Evolutionary conservation across 2,113 vertebrate genomes (phyloP).

Genomic region (Poecilia latipinna): DNA sequence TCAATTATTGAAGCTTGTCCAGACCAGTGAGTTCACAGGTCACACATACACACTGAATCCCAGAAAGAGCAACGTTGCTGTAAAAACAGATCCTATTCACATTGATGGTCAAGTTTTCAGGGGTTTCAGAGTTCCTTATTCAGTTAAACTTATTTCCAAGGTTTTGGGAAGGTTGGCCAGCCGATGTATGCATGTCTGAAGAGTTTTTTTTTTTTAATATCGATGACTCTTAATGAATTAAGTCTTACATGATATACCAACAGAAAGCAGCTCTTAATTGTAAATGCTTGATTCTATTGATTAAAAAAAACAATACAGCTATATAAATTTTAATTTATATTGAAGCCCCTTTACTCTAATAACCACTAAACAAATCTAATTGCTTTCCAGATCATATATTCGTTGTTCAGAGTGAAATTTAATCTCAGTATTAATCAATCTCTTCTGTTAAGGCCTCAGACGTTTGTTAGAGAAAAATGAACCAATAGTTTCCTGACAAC

Average conservation of each 20-base stretch:
- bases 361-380: no score
- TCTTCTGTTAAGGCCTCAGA: not conserved
- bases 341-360: no score
- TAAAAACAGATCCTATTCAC: conserved; percentile 18
- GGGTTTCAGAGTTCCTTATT: conserved; percentile 2
- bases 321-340: no score
- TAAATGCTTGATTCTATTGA: no score
- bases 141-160: not conserved
- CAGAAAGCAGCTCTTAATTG: no score
- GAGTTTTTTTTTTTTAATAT: not conserved
- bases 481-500: not conserved
- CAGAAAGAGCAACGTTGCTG: conserved; percentile 20
- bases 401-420: not conserved
- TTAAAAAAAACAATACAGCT: no score
- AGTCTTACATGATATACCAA: not conserved
- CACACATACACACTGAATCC: conserved; percentile 3
- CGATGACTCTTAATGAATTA: not conserved
- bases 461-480: not conserved
- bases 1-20: conserved; percentile 69
- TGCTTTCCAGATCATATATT: no score
- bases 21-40: conserved; percentile 33
- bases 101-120: conserved; percentile 1
- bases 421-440: not conserved
- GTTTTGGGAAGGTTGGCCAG: not conserved
- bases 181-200: not conserved